Percentiles rank a stretch among this genome's conserved stretches.
Conservation (phyloP, 2,113 vertebrate species). For the Ptilonorhynchus violaceus region DNA sequence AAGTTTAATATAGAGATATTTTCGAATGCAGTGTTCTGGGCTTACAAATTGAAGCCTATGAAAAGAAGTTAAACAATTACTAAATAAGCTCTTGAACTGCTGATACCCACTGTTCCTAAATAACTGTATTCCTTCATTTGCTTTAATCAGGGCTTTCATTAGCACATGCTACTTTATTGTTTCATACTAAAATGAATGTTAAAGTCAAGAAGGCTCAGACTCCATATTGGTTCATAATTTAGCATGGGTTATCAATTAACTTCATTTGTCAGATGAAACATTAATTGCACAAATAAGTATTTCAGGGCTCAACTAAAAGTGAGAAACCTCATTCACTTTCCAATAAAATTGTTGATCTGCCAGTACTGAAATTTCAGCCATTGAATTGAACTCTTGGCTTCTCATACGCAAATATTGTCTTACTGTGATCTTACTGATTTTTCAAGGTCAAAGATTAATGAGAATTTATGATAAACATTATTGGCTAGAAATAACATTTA, state of each 20-base stretch:
- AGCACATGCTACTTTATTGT: neutral
- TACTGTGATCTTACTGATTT: neutral
- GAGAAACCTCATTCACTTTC: neutral
- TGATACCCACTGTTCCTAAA: neutral
- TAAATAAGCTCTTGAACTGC: neutral
- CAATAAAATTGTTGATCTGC: neutral
- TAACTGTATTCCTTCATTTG: neutral
- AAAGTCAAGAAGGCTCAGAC: neutral
- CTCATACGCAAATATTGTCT: slow-evolving; percentile 50
- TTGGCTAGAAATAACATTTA: slow-evolving; percentile 12
- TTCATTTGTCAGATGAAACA: neutral
- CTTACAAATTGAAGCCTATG: neutral
- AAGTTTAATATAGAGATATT: neutral
- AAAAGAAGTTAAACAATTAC: neutral
- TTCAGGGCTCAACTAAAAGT: neutral
- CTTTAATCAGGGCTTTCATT: neutral
- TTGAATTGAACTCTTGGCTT: neutral
- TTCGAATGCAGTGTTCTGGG: neutral
- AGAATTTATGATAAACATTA: neutral
- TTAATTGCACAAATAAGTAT: neutral
- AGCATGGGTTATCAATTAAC: neutral
- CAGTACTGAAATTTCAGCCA: neutral
- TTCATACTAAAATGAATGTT: neutral
- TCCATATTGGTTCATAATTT: neutral
- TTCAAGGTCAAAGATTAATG: slow-evolving; percentile 20